Base-by-base conservation (phyloP, 2,113 vertebrate genomes). In the Coracopsis vasa region DNA sequence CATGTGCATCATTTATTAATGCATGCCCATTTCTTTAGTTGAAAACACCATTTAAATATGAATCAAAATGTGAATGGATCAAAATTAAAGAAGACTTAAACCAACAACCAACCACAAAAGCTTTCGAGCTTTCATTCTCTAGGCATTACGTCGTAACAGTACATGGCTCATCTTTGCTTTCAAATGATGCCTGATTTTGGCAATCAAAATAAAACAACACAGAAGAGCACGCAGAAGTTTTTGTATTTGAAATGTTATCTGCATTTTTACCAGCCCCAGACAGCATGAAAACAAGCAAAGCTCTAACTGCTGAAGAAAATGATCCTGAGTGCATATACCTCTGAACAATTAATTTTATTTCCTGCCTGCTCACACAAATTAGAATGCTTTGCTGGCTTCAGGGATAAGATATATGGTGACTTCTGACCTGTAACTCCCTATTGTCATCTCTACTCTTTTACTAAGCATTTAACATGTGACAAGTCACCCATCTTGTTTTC, bases 81-180 rank as follows among this genome's bases (percentile, higher is more conserved):
- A 85, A 88, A 91, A 93, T 74, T 65, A 85, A 93, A 95, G 80
- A 83, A 37, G 64, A 80, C 53, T 86, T 79, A 80, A 88, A 86
- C 13, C 60, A 88, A 82, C 84, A 61, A 93, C 3, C 60, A 65
- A 56, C 24, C 19, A 79, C 21, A 47, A 91, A 86, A 62, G n/a
- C n/a, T 71, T 80, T 80, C 48, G n/a, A 80, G n/a, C 6, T 69
- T 79, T 65, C 8, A 3, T 81, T 88, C 61, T 47, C 65, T 83
- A 33, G 54, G 45, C 9, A 60, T 80, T 88, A 78, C 61, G 28
- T 53, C 67, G 41, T 28, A 53, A 1, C 2, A 60, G 23, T 47
- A 73, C 6, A 12, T 23, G 18, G 71, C 33, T 86, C 35, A 84
- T 47, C 47, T 45, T 80, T 64, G 65, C 47, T 94, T 96, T 86